phyloP scores from a whole-genome alignment of 2,888 invertebrate species.

The Elmis aenea region DNA sequence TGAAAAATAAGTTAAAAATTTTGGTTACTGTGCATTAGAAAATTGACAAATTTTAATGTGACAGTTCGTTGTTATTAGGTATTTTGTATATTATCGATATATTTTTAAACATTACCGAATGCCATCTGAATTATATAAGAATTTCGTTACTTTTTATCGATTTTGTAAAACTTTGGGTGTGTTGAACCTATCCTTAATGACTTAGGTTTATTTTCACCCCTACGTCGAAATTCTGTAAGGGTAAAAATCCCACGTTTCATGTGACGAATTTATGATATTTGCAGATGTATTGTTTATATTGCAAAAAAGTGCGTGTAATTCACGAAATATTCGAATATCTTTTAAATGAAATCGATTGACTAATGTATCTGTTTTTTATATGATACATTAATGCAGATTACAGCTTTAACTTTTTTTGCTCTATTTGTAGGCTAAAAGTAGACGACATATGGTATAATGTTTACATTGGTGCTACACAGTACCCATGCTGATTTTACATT shows the following conservation, averaged over 20 bases:
- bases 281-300: conserved; percentile 10
- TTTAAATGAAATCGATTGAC: too few species aligned
- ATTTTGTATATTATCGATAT: too few species aligned
- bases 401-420: conserved; percentile 14
- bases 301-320: conserved; percentile 1
- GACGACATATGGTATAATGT: conserved; percentile 25
- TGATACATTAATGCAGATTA: too few species aligned
- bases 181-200: conserved; percentile 36
- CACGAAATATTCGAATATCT: too few species aligned
- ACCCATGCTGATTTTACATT: conserved; percentile 2
- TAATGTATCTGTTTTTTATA: too few species aligned
- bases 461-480: conserved; percentile 18
- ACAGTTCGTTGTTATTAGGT: too few species aligned
- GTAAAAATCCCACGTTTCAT: conserved; percentile 24
- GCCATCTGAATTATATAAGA: too few species aligned
- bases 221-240: conserved; percentile 28
- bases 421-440: conserved; percentile 9
- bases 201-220: conserved; percentile 23
- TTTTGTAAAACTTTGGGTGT: conserved; percentile 41
- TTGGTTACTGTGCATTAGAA: too few species aligned
- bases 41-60: too few species aligned
- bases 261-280: conserved; percentile 13
- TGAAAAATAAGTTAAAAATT: too few species aligned
- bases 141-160: conserved; percentile 38
- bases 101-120: too few species aligned